Evolutionary conservation across 2,113 vertebrate species (phyloP).

Genomic region (Ibidorhyncha struthersii): DNA sequence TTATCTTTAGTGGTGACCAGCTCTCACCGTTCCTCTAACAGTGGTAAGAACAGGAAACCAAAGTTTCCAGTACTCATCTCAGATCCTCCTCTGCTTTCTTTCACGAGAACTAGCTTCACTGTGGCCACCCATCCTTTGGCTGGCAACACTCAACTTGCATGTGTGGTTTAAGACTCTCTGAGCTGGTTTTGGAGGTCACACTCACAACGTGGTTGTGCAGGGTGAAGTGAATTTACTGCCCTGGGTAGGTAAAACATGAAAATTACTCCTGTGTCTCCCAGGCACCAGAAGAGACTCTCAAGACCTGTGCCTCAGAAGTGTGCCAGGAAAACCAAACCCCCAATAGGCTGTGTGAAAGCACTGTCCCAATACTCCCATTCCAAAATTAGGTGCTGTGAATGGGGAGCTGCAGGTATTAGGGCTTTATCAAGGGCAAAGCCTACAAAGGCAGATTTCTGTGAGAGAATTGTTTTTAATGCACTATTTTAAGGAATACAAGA

Average conservation of each 20-base stretch:
- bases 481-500: not conserved
- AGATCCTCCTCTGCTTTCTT: not conserved
- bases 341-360: not conserved
- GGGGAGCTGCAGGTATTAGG: not conserved
- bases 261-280: not conserved
- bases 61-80: not conserved
- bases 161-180: not conserved
- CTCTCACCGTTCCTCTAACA: not conserved
- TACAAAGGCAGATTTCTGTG: not conserved
- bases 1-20: not conserved
- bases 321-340: not conserved
- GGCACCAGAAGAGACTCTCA: not conserved
- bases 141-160: not conserved
- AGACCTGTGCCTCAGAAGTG: not conserved
- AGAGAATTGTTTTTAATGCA: not conserved
- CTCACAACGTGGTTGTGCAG: not conserved
- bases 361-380: not conserved
- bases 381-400: not conserved
- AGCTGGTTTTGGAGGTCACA: not conserved
- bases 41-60: not conserved
- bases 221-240: not conserved
- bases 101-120: not conserved
- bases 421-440: not conserved
- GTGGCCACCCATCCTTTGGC: not conserved
- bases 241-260: not conserved